These are phyloP conservation scores for Andrena trimmerana DNA, from an alignment of 2,888 invertebrate species.

Conservation along the genomic window DNA sequence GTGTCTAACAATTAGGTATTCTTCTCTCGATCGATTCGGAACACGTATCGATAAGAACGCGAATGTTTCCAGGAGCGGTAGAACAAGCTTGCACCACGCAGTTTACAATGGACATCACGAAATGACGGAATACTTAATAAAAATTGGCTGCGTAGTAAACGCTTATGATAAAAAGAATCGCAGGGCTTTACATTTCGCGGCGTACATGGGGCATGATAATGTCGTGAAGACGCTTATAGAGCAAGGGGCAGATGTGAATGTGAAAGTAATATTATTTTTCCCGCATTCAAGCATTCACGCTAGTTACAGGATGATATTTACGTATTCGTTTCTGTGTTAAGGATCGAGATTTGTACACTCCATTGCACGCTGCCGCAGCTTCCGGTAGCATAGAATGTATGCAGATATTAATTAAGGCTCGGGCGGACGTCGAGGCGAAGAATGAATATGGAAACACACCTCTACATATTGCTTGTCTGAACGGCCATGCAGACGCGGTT, in stretches of 20 bases:
- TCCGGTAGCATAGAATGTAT: constrained; percentile 86
- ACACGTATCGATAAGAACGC: not conserved
- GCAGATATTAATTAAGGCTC: constrained; percentile 85
- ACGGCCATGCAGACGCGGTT: constrained; percentile 87
- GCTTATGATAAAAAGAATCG: constrained; percentile 88
- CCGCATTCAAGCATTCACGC: no score
- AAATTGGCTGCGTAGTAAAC: constrained; percentile 87
- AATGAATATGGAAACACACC: constrained; percentile 88
- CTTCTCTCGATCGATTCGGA: not conserved
- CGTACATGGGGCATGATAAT: constrained; percentile 87
- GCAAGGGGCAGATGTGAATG: constrained; percentile 85
- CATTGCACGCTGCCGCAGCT: constrained; percentile 88
- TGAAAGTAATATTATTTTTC: constrained; percentile 80
- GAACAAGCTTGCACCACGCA: constrained; percentile 89
- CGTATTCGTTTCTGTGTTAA: constrained; percentile 40
- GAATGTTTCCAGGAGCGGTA: constrained; percentile 85
- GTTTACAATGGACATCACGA: constrained; percentile 88
- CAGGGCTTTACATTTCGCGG: constrained; percentile 88
- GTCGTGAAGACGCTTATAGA: constrained; percentile 85
- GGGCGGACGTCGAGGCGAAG: constrained; percentile 87
- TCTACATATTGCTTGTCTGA: constrained; percentile 88
- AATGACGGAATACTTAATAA: constrained; percentile 87
- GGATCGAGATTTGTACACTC: constrained; percentile 86
- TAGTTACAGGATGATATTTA: not conserved
- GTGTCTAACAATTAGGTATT: constrained; percentile 27